Base-by-base conservation (phyloP, 2,888 invertebrate genomes). In the Leucozona laternaria region DNA sequence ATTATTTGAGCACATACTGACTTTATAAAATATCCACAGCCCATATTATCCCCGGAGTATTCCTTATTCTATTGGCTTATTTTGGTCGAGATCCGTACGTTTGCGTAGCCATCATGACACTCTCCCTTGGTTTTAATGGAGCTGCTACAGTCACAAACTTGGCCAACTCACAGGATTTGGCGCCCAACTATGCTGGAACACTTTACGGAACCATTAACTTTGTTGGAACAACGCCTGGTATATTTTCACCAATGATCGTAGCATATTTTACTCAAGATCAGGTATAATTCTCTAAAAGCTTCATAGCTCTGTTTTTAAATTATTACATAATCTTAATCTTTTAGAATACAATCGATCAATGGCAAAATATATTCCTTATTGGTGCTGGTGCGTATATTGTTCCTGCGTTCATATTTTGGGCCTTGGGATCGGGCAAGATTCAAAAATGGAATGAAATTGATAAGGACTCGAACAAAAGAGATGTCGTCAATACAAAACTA, bases 131-230 rank as follows among this genome's bases (percentile, higher is more conserved):
- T 0, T 94, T 95, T 17, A 95, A 95, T 88, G 95, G 95, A 0
- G 94, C 95, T 1, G 94, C 95, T 0, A 94, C 95, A 0, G 91
- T 94, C 15, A 94, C 95, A 3, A 95, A 95, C 90, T 91, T 95
- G 88, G 94, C 94, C 87, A 95, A 95, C 88, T 92, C 94, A 62
- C 95, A 96, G 93, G 96, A 96, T 91, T 91, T 96, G 76, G 94
- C 96, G 0, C 96, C 96, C 0, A 96, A 95, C 89, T 96, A 94
- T 90, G 96, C 95, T 2, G 96, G 96, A 50, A 95, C 95, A 15
- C 91, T 96, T 11, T 95, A 95, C 88, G 96, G 96, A 7, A 95
- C 96, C 2, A 95, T 96, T 72, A 96, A 96, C 90, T 95, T 95
- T 79, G 92, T 96, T 82, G 96, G 96, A 20, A 94, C 95, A 64